These are phyloP conservation scores for Epicampocera succincta DNA, from an alignment of 2,888 invertebrate species.

Conservation along the genomic window DNA sequence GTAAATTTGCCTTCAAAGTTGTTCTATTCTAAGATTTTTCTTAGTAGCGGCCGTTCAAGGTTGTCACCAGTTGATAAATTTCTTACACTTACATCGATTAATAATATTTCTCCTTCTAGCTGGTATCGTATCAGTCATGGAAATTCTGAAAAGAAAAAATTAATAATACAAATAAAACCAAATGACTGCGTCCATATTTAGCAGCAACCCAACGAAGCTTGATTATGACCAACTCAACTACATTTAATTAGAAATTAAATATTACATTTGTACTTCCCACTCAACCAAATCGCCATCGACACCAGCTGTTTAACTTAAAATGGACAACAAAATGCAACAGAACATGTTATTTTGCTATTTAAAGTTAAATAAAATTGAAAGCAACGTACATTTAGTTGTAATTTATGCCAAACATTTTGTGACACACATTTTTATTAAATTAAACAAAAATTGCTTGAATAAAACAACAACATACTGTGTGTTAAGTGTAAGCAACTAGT, in stretches of 20 bases:
- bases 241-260: slow-evolving; percentile 51
- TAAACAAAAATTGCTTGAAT: background rate
- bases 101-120: no score
- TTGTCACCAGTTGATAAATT: no score
- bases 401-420: slow-evolving; percentile 1
- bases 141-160: background rate
- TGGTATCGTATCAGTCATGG: no score
- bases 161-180: background rate
- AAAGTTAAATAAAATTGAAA: slow-evolving; percentile 6
- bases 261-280: slow-evolving; percentile 51
- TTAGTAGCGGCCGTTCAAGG: no score
- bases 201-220: background rate
- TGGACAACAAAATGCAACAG: background rate
- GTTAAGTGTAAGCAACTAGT: background rate
- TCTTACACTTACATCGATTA: no score
- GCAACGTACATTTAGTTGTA: background rate
- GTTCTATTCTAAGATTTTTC: no score
- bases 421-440: background rate
- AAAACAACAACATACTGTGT: background rate
- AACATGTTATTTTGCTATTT: background rate
- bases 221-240: slow-evolving; percentile 53
- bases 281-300: slow-evolving; percentile 45
- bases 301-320: slow-evolving; percentile 37
- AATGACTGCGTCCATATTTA: background rate
- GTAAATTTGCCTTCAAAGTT: no score